Percentiles rank a stretch among this genome's conserved stretches.
Conservation (phyloP, 2,113 vertebrate genomes). For the Plecotus auritus region DNA sequence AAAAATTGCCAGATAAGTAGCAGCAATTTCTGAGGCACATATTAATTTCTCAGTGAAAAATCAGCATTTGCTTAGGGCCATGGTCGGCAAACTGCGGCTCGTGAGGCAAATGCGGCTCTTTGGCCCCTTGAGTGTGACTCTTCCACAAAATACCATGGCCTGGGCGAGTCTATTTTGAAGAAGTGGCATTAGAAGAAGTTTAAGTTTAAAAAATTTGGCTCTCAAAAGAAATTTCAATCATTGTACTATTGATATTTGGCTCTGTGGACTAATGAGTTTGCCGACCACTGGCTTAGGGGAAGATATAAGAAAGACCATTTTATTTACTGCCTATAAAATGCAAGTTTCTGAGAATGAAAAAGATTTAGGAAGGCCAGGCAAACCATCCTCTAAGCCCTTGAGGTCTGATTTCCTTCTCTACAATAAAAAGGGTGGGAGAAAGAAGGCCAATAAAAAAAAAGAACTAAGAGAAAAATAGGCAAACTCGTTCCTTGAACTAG, state of each 20-base stretch:
- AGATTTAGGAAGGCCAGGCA: constrained; percentile 58
- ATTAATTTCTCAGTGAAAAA: background rate
- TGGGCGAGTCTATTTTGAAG: too few species aligned
- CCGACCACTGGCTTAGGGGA: constrained; percentile 27
- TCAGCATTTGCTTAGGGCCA: constrained; percentile 28
- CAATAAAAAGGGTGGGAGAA: constrained; percentile 3
- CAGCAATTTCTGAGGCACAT: background rate
- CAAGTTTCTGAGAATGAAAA: constrained; percentile 43
- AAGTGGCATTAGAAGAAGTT: too few species aligned
- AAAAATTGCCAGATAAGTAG: background rate
- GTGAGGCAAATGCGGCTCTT: too few species aligned
- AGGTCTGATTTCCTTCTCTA: constrained; percentile 39
- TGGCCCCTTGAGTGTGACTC: too few species aligned
- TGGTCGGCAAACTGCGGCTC: too few species aligned
- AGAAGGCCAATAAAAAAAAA: background rate
- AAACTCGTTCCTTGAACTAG: background rate
- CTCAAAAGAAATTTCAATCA: too few species aligned
- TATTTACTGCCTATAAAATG: constrained; percentile 54
- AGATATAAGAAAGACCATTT: constrained; percentile 34
- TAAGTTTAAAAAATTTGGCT: too few species aligned
- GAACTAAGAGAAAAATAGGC: background rate
- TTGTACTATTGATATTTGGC: too few species aligned
- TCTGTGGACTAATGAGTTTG: too few species aligned
- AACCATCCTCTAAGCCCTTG: background rate
- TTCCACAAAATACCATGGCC: too few species aligned